Evolutionary conservation across 2,797 vertebrate species (phyloP), one percentile per base, ranked within the genome.

Genomic region (Enteromius trimaculatus): DNA sequence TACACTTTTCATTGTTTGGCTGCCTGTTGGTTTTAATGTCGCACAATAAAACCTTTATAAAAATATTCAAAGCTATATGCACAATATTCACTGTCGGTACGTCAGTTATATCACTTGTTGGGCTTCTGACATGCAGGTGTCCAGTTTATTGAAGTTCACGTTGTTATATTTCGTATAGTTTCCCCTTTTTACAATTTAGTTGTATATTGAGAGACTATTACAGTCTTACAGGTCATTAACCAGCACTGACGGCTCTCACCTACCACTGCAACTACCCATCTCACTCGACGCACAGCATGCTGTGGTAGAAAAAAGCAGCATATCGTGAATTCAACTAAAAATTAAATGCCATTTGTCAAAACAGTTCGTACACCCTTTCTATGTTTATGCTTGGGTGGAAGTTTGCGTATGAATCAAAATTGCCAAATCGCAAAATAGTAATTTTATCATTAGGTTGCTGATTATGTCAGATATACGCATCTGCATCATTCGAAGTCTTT

Each of bases 31-130:
- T 82, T 88, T 86, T 88, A 82, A 87, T 79, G 80, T 87, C 65
- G 79, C 86, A 91, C 87, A 91, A 91, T 92, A 92, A 92, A 89
- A 88, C 85, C 71, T 51, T 60, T 88, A 87, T 90, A 88, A 58
- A 85, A 85, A 81, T 89, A 31, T 62, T 69, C 17, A 81, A 80
- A 80, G 84, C 16, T 58, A 86, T 81, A 82, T 85, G 86, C 83
- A 84, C 88, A 77, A 85, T 79, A 77, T 86, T 89, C 79, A 81
- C 58, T 89, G 88, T 72, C 29, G 53, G 65, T 74, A 55, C 23
- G 21, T 79, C 29, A 23, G 65, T 58, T 77, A 58, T 62, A 23
- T 77, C 58, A 44, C 78, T 87, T 84, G 86, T 80, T 71, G 84
- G 78, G 64, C 68, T 51, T 84, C 34, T 58, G 68, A 60, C 49